Evolutionary conservation across 2,113 vertebrate species (phyloP), one percentile per base, ranked within the genome.

Genomic region (Columbina picui): DNA sequence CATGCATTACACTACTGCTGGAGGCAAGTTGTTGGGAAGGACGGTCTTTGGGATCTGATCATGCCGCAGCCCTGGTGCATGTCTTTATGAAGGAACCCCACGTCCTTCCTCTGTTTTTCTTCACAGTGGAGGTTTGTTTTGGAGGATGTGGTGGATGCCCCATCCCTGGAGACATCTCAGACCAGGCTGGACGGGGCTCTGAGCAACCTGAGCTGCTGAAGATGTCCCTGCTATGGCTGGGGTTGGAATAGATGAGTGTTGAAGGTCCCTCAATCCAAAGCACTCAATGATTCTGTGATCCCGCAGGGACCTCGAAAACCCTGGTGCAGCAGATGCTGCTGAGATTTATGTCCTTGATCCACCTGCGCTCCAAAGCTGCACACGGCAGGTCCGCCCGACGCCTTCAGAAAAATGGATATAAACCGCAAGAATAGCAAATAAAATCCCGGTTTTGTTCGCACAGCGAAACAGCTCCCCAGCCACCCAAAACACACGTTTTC

Each of bases 41-140:
- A 53, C 67, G 18, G 6, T 21, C 52, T 21, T 16, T 18, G 56
- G 39, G 69, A 76, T 49, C 69, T 17, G 10, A 38, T 64, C 3
- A 0, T 2, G 10, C 63, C 36, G 2, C 1, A 5, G 9, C 12
- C 14, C 16, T 13, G 14, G 59, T 29, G 2, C 1, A 10, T 0
- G 0, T 18, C 41, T 74, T 84, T 70, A 19, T 9, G 3, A 50
- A 49, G 38, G 4, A 12, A 30, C 53, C 26, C 38, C 20, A 2
- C 1, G 0, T n/a, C 75, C 19, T 38, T 39, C 49, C 60, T 68
- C 0, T 0, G 7, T 45, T 78, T 36, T 18, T 53, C 43, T 32
- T 81, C 29, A 16, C 29, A 22, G 29, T 2, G 2, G 30, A 56
- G 32, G 14, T 26, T 65, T 3, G 0, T 41, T 52, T 25, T 36